phyloP scores from a whole-genome alignment of 2,797 vertebrate species.

The Sebastiscus albofasciatus region DNA sequence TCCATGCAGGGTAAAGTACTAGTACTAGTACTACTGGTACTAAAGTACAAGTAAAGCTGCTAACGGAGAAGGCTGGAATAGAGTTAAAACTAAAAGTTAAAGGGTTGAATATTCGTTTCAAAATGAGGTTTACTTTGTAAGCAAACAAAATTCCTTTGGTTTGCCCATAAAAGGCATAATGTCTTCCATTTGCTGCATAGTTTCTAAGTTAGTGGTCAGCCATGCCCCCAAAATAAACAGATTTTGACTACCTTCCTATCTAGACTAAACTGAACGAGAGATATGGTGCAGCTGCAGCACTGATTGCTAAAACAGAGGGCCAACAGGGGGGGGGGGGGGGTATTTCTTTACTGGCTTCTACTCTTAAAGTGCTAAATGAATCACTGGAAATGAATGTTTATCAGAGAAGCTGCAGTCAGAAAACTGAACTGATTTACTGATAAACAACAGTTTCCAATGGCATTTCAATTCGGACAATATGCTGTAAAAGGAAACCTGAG shows the following conservation, averaged over 20 bases:
- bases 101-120: neutral
- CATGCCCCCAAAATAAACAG: conserved; percentile 50
- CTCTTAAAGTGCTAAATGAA: neutral
- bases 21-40: too few species aligned
- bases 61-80: neutral
- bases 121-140: conserved; percentile 10
- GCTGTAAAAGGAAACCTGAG: conserved; percentile 21
- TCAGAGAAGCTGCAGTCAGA: neutral
- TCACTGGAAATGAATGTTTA: neutral
- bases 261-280: conserved; percentile 12
- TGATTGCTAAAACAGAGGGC: neutral
- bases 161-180: conserved; percentile 66
- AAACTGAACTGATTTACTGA: neutral
- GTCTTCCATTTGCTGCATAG: conserved; percentile 49
- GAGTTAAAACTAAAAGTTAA: conserved; percentile 9
- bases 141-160: conserved; percentile 57
- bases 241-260: conserved; percentile 28
- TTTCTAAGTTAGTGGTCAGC: conserved; percentile 56
- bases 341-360: neutral
- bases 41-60: neutral
- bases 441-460: neutral
- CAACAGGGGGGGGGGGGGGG: too few species aligned
- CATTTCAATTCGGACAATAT: neutral
- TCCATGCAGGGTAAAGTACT: neutral
- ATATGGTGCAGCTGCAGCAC: conserved; percentile 25